Base-by-base conservation (phyloP, 2,888 invertebrate genomes). In the Steinernema hermaphroditum region DNA sequence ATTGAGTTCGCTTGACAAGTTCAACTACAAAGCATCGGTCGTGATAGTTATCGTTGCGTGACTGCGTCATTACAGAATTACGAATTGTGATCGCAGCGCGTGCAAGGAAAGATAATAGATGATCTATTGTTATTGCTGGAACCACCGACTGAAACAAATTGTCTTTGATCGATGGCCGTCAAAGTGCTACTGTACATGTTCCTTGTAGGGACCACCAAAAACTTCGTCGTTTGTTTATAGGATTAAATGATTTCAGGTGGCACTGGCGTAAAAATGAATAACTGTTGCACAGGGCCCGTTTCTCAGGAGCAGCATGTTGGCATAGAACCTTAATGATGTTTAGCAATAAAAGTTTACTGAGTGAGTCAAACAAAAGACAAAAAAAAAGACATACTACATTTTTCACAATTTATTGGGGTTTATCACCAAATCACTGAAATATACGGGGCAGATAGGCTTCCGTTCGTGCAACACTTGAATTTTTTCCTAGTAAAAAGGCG, bases 361-460 rank as follows among this genome's bases (percentile, higher is more conserved):
- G n/a, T n/a, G n/a, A n/a, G n/a, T n/a, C n/a, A 62, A 62, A 32
- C 62, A 62, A 29, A 4, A 16, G 12, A 19, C 62, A 62, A 62
- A 62, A 22, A 54, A 54, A 54, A 24, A 54, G 12, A 54, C 54
- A n/a, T n/a, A n/a, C n/a, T n/a, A n/a, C n/a, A n/a, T n/a, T n/a
- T n/a, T n/a, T n/a, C n/a, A n/a, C n/a, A n/a, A n/a, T n/a, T n/a
- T n/a, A n/a, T n/a, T n/a, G n/a, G n/a, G n/a, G n/a, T n/a, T n/a
- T n/a, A n/a, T n/a, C n/a, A n/a, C n/a, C n/a, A n/a, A n/a, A n/a
- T n/a, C n/a, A n/a, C n/a, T n/a, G n/a, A n/a, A n/a, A n/a, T n/a
- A n/a, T n/a, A n/a, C n/a, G n/a, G n/a, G n/a, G n/a, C n/a, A n/a
- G n/a, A n/a, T n/a, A n/a, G n/a, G n/a, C n/a, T n/a, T n/a, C n/a